Conservation (phyloP, 1,140 invertebrate species). For the Diuraphis noxia region DNA sequence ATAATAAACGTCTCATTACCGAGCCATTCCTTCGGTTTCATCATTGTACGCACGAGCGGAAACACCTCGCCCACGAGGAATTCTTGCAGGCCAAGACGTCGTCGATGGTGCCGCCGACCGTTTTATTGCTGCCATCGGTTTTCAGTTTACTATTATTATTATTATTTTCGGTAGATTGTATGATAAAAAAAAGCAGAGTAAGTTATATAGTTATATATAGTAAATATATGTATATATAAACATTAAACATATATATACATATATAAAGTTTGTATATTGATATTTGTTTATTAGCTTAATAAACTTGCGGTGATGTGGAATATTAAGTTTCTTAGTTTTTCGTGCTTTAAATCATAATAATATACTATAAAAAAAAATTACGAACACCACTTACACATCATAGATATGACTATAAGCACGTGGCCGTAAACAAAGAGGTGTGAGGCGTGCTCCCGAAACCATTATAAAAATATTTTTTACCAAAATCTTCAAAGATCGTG, state of each 20-base stretch:
- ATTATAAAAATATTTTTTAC: too few species aligned
- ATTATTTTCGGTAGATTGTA: background rate
- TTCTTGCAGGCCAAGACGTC: constrained; percentile 23
- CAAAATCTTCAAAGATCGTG: too few species aligned
- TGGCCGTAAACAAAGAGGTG: too few species aligned
- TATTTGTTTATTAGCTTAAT: too few species aligned
- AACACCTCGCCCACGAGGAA: constrained; percentile 48
- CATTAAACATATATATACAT: background rate
- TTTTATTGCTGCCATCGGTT: constrained; percentile 21
- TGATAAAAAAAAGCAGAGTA: background rate
- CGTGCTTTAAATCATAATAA: background rate
- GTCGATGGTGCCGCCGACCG: background rate
- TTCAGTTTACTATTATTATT: background rate
- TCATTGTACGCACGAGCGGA: constrained; percentile 45
- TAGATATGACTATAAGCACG: background rate
- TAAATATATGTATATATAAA: too few species aligned
- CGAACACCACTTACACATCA: background rate
- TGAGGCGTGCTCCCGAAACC: background rate
- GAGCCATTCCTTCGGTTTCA: constrained; percentile 29
- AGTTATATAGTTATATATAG: too few species aligned
- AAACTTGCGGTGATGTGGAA: background rate
- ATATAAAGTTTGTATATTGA: background rate
- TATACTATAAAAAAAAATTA: background rate
- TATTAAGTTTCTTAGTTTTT: background rate
- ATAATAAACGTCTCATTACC: constrained; percentile 53